These are phyloP conservation scores for Chloromyia formosa DNA, from an alignment of 2,888 invertebrate species.

Conservation along the genomic window DNA sequence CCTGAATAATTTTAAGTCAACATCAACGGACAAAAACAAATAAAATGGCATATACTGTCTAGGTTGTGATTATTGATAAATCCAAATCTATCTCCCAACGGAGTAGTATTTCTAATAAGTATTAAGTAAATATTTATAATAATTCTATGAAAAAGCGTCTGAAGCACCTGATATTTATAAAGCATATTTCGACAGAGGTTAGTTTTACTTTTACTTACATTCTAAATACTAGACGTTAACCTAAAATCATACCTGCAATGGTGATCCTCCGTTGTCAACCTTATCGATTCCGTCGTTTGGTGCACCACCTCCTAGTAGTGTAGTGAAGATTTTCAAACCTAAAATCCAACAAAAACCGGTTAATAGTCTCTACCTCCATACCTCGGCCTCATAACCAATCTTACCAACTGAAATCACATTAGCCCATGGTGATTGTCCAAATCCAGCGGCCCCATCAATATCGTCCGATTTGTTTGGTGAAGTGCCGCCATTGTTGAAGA, in stretches of 20 bases:
- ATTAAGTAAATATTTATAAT: not conserved
- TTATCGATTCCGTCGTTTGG: constrained; percentile 87
- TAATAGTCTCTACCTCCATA: too few relatives aligned
- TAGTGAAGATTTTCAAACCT: constrained; percentile 83
- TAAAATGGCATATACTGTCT: not conserved
- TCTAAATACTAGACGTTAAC: constrained; percentile 24
- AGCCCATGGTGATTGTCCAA: constrained; percentile 85
- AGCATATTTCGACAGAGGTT: constrained; percentile 3
- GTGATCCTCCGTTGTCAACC: constrained; percentile 86
- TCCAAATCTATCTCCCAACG: not conserved
- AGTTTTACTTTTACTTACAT: constrained; percentile 7
- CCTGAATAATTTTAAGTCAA: too few relatives aligned
- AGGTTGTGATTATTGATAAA: not conserved
- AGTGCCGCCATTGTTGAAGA: constrained; percentile 75
- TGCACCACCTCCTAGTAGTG: constrained; percentile 79
- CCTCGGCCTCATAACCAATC: constrained; percentile 10
- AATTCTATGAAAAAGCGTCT: not conserved
- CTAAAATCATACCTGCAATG: constrained; percentile 78
- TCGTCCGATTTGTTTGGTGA: constrained; percentile 83
- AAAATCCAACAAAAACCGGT: not conserved
- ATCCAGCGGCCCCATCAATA: constrained; percentile 71
- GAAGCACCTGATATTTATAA: constrained; percentile 5
- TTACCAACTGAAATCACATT: constrained; percentile 81
- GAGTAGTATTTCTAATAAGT: too few relatives aligned
- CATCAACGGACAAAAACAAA: too few relatives aligned